Percentiles rank a stretch among this genome's conserved stretches.
These are phyloP conservation scores for Hirtodrosophila confusa DNA, from an alignment of 2,888 invertebrate genomes.

Conservation along the genomic window DNA sequence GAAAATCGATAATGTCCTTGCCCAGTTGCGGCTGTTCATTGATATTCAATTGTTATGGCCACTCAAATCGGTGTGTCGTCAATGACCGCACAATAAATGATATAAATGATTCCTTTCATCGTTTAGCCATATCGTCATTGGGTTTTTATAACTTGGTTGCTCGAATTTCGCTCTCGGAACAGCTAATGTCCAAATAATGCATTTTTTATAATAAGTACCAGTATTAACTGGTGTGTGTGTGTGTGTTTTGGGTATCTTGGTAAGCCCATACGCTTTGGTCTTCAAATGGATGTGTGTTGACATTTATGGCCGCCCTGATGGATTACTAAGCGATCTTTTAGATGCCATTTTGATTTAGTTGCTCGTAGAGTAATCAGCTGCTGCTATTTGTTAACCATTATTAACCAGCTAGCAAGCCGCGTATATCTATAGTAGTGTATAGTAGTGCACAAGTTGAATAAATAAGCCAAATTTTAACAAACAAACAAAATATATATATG, in stretches of 20 bases:
- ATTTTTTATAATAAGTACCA: constrained; percentile 51
- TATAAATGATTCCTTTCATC: constrained; percentile 56
- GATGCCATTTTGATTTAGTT: constrained; percentile 10
- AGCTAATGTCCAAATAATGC: constrained; percentile 68
- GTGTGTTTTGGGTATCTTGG: constrained; percentile 11
- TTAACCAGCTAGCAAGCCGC: too few species aligned
- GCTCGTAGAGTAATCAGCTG: not conserved
- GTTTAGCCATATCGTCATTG: constrained; percentile 24
- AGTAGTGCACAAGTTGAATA: too few species aligned
- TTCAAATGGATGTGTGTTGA: constrained; percentile 29
- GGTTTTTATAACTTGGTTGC: constrained; percentile 64
- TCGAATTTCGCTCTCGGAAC: constrained; percentile 9
- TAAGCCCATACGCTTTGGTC: constrained; percentile 23
- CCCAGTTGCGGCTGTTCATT: constrained; percentile 26
- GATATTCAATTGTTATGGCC: constrained; percentile 61
- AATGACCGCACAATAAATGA: constrained; percentile 52
- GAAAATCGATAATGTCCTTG: constrained; percentile 55
- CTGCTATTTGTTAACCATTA: not conserved
- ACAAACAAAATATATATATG: too few species aligned
- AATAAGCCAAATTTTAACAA: too few species aligned
- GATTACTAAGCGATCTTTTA: constrained; percentile 55
- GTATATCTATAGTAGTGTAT: too few species aligned
- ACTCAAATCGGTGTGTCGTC: constrained; percentile 46
- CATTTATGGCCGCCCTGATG: constrained; percentile 58
- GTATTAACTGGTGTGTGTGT: not conserved